These are phyloP conservation scores for Eubasilissa splendida DNA, from an alignment of 2,888 invertebrate species.

Conservation along the genomic window DNA sequence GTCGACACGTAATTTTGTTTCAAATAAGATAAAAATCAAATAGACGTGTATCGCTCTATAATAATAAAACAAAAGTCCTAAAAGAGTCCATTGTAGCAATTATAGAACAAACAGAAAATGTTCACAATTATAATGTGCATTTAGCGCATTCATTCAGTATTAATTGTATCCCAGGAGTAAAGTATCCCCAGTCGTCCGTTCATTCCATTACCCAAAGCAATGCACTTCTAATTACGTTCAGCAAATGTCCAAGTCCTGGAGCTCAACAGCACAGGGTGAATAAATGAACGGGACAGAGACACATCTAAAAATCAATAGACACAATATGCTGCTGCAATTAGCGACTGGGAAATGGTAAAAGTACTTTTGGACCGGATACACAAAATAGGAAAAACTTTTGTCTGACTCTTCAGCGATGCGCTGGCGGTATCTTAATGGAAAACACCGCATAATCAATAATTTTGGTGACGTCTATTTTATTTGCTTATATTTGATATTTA, in stretches of 20 bases:
- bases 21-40: too few relatives aligned
- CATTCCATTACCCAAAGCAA: constrained; percentile 45
- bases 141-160: constrained; percentile 37
- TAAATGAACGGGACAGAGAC: constrained; percentile 46
- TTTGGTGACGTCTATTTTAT: too few relatives aligned
- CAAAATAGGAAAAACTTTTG: constrained; percentile 9
- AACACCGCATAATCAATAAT: too few relatives aligned
- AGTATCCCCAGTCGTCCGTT: constrained; percentile 23
- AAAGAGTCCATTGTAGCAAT: too few relatives aligned
- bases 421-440: too few relatives aligned
- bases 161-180: not conserved
- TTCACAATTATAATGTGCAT: constrained; percentile 35
- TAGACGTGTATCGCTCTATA: too few relatives aligned
- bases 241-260: constrained; percentile 35
- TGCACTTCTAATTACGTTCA: constrained; percentile 53
- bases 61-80: too few relatives aligned
- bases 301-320: constrained; percentile 46
- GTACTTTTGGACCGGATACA: not conserved
- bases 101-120: not conserved
- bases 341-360: not conserved
- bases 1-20: too few relatives aligned
- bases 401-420: constrained; percentile 2
- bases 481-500: too few relatives aligned
- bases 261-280: constrained; percentile 22
- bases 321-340: constrained; percentile 50